Evolutionary conservation across 2,113 vertebrate genomes (phyloP).

Genomic region (Bucco capensis): DNA sequence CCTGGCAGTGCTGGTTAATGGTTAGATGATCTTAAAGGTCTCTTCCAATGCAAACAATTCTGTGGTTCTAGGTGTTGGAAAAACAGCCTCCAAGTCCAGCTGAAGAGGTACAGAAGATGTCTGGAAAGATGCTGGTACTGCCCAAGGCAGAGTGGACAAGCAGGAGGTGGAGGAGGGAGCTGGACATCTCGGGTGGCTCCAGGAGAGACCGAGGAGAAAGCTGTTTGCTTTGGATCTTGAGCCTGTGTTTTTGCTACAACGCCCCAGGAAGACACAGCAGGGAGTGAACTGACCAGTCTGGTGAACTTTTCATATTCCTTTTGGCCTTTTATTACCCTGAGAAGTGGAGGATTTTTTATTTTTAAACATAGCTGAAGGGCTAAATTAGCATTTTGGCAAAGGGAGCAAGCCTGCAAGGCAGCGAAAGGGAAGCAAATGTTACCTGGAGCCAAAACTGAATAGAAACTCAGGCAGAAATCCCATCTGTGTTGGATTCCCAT

Average conservation of each 20-base stretch:
- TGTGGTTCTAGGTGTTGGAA: not conserved
- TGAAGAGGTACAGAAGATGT: not conserved
- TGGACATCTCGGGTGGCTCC: not conserved
- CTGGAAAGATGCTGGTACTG: not conserved
- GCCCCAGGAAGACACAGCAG: conserved; percentile 47
- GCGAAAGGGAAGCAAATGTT: conserved; percentile 12
- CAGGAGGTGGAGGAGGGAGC: not conserved
- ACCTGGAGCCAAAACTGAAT: conserved; percentile 39
- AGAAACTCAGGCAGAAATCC: conserved; percentile 27
- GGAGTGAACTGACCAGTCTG: conserved; percentile 63
- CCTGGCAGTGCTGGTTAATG: no score
- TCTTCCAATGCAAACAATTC: no score
- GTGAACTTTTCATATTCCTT: conserved; percentile 63
- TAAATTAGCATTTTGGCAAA: conserved; percentile 62
- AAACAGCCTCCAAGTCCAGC: not conserved
- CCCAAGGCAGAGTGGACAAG: not conserved
- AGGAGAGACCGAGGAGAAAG: not conserved
- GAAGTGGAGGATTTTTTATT: conserved; percentile 52
- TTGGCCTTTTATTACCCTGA: conserved; percentile 61
- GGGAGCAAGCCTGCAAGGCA: not conserved
- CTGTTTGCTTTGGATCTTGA: conserved; percentile 59
- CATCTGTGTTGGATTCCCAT: not conserved
- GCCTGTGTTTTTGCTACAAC: conserved; percentile 50
- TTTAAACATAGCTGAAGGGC: conserved; percentile 56
- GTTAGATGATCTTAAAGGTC: no score